Conservation (phyloP, 2,797 vertebrate genomes). For the Hapalemur alaotrensis region DNA sequence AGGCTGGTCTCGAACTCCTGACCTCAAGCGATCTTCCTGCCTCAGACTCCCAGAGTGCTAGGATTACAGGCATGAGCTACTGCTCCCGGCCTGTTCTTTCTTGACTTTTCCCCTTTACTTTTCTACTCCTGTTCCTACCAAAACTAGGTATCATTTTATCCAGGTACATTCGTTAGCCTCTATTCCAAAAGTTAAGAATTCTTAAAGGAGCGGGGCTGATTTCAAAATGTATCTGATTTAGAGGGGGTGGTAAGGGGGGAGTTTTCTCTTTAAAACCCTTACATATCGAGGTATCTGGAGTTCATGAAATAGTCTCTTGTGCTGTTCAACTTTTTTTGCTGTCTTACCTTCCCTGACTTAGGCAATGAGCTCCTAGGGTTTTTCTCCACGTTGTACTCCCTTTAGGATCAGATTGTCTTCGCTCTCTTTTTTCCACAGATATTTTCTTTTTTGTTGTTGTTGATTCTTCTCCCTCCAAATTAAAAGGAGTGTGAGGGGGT, state of each 20-base stretch:
- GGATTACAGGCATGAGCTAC: too few relatives aligned
- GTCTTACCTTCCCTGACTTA: neutral
- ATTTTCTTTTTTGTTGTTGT: neutral
- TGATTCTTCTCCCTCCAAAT: neutral
- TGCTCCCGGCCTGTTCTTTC: neutral
- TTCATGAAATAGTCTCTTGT: neutral
- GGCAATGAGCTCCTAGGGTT: neutral
- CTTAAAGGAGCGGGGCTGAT: neutral
- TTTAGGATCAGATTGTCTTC: neutral
- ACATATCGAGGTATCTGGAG: neutral
- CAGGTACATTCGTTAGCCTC: neutral
- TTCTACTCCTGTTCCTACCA: neutral
- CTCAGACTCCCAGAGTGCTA: too few relatives aligned
- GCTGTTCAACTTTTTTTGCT: neutral
- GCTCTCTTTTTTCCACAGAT: neutral
- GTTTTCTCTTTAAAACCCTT: neutral
- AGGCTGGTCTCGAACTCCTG: too few relatives aligned
- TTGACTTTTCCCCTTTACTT: neutral
- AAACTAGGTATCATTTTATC: neutral
- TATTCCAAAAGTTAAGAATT: neutral
- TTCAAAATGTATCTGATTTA: conserved; percentile 11
- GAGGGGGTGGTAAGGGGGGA: neutral
- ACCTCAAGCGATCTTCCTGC: too few relatives aligned
- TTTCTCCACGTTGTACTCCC: neutral
- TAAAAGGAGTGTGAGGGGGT: neutral